Evolutionary conservation across 2,113 vertebrate species (phyloP).

Genomic region (Caloenas nicobarica): DNA sequence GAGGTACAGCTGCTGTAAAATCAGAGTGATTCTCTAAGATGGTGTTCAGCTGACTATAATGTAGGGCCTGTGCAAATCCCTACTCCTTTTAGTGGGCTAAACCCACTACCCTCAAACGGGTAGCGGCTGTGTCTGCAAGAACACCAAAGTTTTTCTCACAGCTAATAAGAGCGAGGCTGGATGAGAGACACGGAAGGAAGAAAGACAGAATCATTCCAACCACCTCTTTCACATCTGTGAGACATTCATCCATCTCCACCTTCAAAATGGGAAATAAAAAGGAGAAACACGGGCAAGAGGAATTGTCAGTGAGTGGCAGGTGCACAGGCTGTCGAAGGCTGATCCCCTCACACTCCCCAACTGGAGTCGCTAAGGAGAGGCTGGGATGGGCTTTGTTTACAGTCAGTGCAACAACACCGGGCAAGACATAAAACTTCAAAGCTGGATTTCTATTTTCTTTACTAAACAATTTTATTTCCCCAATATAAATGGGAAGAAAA

Average conservation of each 20-base stretch:
- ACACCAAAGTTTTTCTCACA: not conserved
- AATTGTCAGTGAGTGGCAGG: not conserved
- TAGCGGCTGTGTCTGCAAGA: not conserved
- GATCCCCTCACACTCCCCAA: not conserved
- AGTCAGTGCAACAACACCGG: not conserved
- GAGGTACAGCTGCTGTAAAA: not conserved
- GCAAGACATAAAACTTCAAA: not conserved
- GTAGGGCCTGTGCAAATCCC: not conserved
- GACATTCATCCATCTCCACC: not conserved
- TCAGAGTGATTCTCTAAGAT: not conserved
- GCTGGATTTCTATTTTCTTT: not conserved
- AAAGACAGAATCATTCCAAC: not conserved
- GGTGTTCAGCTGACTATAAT: not conserved
- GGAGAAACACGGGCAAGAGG: not conserved
- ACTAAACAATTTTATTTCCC: not conserved
- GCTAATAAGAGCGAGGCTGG: not conserved
- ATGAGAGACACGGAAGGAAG: not conserved
- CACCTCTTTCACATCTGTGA: not conserved
- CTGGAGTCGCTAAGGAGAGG: not conserved
- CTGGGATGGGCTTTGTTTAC: not conserved
- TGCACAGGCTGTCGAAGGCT: not conserved
- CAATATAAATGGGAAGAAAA: not conserved
- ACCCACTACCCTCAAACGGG: not conserved
- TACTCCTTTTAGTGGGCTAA: not conserved
- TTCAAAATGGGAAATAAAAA: not conserved